phyloP scores from a whole-genome alignment of 30 jellyfish, hydroid and myxozoan species.

The Pseudorhiza aurosa region DNA sequence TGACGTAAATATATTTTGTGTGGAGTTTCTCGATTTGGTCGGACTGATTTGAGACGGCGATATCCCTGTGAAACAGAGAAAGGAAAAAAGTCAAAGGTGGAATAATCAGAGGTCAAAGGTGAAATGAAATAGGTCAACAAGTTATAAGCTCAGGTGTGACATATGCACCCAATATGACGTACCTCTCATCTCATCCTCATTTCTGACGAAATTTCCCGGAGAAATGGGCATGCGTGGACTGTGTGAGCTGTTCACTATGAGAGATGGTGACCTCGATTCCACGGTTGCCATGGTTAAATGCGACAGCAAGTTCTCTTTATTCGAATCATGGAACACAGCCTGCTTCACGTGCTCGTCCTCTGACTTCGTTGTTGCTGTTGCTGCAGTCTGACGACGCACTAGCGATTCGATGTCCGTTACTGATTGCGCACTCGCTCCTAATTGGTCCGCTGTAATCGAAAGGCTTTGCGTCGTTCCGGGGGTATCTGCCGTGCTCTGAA shows the following conservation, averaged over 20 bases:
- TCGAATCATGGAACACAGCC: neutral
- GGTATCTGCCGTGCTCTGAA: neutral
- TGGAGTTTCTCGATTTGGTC: conserved; percentile 4
- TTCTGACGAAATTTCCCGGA: neutral
- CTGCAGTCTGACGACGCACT: neutral
- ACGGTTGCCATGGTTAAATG: conserved; percentile 34
- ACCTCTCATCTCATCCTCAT: conserved; percentile 40
- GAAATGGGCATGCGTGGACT: conserved; percentile 43
- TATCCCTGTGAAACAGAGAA: neutral
- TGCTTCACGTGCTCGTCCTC: neutral
- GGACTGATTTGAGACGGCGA: conserved; percentile 41
- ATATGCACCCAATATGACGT: neutral
- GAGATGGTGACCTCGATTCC: conserved; percentile 34
- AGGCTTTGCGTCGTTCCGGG: neutral
- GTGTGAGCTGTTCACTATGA: conserved; percentile 21
- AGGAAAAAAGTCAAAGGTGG: too few species aligned
- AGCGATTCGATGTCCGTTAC: neutral
- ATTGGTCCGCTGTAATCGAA: conserved; percentile 10
- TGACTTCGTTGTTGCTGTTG: conserved; percentile 1
- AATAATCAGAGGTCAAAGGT: too few species aligned
- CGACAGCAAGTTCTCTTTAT: conserved; percentile 1
- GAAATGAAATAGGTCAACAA: too few species aligned
- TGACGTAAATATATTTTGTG: conserved; percentile 2
- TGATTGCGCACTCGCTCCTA: neutral
- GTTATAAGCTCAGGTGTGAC: neutral